Evolutionary conservation across 2,797 vertebrate genomes (phyloP).

Genomic region (Thalassophryne amazonica): DNA sequence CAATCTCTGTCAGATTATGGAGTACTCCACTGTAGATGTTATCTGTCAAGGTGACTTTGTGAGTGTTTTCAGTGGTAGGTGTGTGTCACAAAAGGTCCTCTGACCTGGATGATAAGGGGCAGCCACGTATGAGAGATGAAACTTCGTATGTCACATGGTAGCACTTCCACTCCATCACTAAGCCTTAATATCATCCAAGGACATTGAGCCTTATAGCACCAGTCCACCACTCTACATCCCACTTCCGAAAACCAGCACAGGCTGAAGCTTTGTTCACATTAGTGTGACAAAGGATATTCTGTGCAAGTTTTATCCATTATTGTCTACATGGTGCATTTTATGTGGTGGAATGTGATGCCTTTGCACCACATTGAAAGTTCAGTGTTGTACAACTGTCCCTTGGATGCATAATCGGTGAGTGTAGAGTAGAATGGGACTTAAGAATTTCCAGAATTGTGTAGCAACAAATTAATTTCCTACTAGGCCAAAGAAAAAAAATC

Average conservation of each 20-base stretch:
- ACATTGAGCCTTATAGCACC: slow-evolving; percentile 38
- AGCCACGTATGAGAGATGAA: slow-evolving; percentile 66
- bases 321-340: background rate
- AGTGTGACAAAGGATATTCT: too few species aligned
- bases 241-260: background rate
- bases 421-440: too few species aligned
- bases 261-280: too few species aligned
- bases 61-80: slow-evolving; percentile 34
- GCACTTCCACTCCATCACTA: slow-evolving; percentile 66
- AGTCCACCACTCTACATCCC: slow-evolving; percentile 3
- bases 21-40: slow-evolving; percentile 25
- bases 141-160: slow-evolving; percentile 62
- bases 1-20: background rate
- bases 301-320: too few species aligned
- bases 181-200: slow-evolving; percentile 64
- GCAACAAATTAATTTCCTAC: too few species aligned
- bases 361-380: too few species aligned
- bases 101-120: slow-evolving; percentile 66
- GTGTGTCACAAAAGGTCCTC: slow-evolving; percentile 56
- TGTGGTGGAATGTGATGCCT: slow-evolving; percentile 4
- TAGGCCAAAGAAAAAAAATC: too few species aligned
- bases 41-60: slow-evolving; percentile 69
- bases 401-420: too few species aligned
- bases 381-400: too few species aligned
- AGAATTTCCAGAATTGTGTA: too few species aligned